Conservation (phyloP, 2,888 invertebrate genomes). For the Tanypteryx hageni region DNA sequence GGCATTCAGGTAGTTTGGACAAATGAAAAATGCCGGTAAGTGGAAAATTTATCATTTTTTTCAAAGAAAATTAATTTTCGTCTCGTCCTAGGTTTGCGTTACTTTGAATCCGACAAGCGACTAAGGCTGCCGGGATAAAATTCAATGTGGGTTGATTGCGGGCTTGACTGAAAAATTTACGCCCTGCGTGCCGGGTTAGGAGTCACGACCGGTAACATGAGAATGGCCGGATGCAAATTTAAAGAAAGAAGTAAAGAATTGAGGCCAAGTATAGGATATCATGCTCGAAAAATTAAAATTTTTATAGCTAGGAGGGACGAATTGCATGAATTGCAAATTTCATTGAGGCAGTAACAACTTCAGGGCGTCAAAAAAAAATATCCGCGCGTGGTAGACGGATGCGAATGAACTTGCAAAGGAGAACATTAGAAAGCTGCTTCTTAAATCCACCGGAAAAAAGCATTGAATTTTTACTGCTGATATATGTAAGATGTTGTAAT, state of each 20-base stretch:
- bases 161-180: neutral
- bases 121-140: no score
- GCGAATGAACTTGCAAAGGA: neutral
- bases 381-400: neutral
- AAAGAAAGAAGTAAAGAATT: neutral
- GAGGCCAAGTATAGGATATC: neutral
- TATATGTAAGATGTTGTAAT: no score
- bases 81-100: no score
- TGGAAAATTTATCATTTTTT: no score
- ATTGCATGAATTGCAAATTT: neutral
- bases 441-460: no score
- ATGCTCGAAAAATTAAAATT: neutral
- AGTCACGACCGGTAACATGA: constrained; percentile 9
- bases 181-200: neutral
- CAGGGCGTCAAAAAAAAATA: neutral
- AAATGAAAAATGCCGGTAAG: no score
- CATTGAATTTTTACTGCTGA: no score
- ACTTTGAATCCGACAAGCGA: no score
- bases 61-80: no score
- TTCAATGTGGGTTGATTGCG: neutral
- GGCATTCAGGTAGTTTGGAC: no score
- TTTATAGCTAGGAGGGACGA: neutral
- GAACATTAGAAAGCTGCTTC: no score
- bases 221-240: neutral
- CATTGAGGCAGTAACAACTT: neutral